These are phyloP conservation scores for Ursus arctos DNA, from an alignment of 2,113 vertebrate genomes.

Conservation along the genomic window DNA sequence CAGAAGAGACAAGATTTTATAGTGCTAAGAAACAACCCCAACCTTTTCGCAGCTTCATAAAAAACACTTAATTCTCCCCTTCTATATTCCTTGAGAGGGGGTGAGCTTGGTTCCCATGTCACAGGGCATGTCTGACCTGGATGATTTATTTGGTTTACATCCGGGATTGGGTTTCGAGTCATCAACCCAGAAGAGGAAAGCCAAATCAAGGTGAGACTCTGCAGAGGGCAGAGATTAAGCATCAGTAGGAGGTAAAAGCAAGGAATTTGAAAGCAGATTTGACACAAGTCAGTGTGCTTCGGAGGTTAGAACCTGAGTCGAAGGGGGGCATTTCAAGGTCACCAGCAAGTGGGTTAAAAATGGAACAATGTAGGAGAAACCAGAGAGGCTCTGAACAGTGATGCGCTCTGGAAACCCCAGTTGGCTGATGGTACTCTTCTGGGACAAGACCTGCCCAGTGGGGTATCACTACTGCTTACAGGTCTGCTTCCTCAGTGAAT, in stretches of 20 bases:
- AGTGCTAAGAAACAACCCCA: background rate
- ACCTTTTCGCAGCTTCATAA: background rate
- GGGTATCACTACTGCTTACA: background rate
- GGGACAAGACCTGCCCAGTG: background rate
- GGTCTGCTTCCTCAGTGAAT: background rate
- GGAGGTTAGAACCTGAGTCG: background rate
- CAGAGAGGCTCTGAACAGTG: too few relatives aligned
- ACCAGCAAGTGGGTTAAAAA: background rate
- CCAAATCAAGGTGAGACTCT: background rate
- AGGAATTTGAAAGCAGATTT: background rate
- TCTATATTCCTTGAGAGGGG: background rate
- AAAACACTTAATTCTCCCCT: background rate
- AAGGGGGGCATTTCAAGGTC: background rate
- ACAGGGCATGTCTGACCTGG: background rate
- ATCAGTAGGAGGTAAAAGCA: background rate
- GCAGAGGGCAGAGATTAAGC: background rate
- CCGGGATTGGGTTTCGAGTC: background rate
- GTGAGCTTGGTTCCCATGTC: background rate
- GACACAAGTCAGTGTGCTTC: background rate
- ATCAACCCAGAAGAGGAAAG: background rate
- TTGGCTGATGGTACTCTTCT: background rate
- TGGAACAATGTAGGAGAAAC: accelerated
- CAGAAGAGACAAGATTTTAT: background rate
- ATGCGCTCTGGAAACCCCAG: background rate
- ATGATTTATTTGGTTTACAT: background rate